Evolutionary conservation across 2,113 vertebrate species (phyloP).

Genomic region (Conger conger): DNA sequence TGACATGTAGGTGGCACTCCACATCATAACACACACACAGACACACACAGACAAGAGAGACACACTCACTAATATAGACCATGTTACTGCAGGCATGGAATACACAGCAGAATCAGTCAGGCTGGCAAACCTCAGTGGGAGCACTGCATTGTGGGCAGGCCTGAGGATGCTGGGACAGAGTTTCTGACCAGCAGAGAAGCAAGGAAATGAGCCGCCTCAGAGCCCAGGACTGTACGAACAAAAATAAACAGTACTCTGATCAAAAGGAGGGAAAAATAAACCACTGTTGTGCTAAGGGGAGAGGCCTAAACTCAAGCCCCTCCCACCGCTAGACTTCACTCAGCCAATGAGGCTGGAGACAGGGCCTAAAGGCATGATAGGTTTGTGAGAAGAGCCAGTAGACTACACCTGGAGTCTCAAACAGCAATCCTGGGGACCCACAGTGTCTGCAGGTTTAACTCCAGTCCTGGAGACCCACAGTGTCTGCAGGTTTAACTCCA

Average conservation of each 20-base stretch:
- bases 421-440: neutral
- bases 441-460: no score
- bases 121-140: neutral
- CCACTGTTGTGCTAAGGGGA: neutral
- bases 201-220: no score
- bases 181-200: no score
- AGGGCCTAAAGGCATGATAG: neutral
- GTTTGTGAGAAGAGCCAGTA: neutral
- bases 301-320: neutral
- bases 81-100: no score
- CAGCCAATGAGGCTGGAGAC: neutral
- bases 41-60: no score
- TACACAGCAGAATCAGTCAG: neutral
- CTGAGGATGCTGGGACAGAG: no score
- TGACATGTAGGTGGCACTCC: no score
- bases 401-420: neutral
- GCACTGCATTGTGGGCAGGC: no score
- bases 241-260: conserved; percentile 70
- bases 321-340: neutral
- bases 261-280: conserved; percentile 68
- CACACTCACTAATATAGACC: no score
- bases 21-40: no score
- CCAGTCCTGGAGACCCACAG: no score
- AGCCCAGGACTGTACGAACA: conserved; percentile 63
- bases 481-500: no score